Conservation (phyloP, 2,888 invertebrate genomes). For the Platynereis dumerilii region DNA sequence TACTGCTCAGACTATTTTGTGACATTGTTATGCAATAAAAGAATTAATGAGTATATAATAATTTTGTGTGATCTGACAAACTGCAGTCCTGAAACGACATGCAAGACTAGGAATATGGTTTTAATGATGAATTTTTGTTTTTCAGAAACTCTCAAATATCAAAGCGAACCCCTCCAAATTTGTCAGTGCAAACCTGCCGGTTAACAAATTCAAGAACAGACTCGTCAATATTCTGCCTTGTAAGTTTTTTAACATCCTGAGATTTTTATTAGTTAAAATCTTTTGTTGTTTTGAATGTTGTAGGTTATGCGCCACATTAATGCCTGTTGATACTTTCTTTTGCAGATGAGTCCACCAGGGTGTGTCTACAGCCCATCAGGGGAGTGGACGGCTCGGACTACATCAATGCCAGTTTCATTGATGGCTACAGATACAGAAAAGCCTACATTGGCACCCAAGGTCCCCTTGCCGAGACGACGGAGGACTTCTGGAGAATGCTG, state of each 20-base stretch:
- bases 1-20: too few relatives aligned
- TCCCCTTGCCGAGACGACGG: conserved; percentile 92
- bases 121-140: too few relatives aligned
- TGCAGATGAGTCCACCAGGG: conserved; percentile 86
- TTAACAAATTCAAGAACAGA: conserved; percentile 98
- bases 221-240: conserved; percentile 96
- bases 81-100: too few relatives aligned
- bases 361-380: conserved; percentile 88
- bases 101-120: too few relatives aligned
- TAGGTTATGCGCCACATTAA: too few relatives aligned
- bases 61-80: too few relatives aligned
- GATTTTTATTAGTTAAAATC: neutral
- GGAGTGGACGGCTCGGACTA: conserved; percentile 94
- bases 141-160: conserved; percentile 86
- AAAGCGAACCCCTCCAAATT: conserved; percentile 93
- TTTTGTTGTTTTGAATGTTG: too few relatives aligned
- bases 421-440: conserved; percentile 75
- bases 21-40: too few relatives aligned
- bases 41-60: too few relatives aligned
- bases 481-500: conserved; percentile 99
- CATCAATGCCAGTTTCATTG: conserved; percentile 97
- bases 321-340: conserved; percentile 6
- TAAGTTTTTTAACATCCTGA: conserved; percentile 47
- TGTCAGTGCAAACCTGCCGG: conserved; percentile 92
- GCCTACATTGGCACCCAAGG: conserved; percentile 99